Conservation (phyloP, 2,888 invertebrate species). For the Sarcophaga rosellei region DNA sequence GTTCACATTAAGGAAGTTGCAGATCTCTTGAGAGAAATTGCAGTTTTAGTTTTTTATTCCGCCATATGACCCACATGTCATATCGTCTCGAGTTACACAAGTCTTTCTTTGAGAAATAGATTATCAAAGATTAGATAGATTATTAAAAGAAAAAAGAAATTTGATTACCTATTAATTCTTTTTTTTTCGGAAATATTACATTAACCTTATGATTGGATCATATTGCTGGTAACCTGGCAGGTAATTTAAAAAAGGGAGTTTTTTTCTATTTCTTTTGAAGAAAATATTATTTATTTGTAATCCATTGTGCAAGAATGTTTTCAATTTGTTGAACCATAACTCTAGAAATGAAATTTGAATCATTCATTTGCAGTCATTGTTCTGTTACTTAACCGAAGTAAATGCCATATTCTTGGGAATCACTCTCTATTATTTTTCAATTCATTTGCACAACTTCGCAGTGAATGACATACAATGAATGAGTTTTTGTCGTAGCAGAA, state of each 20-base stretch:
- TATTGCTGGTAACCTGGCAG: conserved; percentile 27
- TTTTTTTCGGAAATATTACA: conserved; percentile 27
- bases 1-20: conserved; percentile 57
- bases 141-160: conserved; percentile 39
- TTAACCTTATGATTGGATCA: conserved; percentile 59
- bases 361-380: conserved; percentile 59
- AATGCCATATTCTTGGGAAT: conserved; percentile 56
- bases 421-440: conserved; percentile 10
- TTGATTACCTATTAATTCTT: conserved; percentile 45
- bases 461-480: conserved; percentile 40
- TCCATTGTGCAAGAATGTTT: conserved; percentile 45
- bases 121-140: too few relatives aligned
- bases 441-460: conserved; percentile 31
- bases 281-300: conserved; percentile 43
- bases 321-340: conserved; percentile 47
- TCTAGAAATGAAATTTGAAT: conserved; percentile 57
- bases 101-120: conserved; percentile 28
- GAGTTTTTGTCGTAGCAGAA: conserved; percentile 10
- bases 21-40: conserved; percentile 52
- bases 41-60: conserved; percentile 21
- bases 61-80: conserved; percentile 68
- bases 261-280: background rate
- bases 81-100: conserved; percentile 67
- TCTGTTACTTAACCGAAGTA: conserved; percentile 36
- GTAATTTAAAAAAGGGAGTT: background rate